These are phyloP conservation scores for Tinamus major DNA, from an alignment of 2,797 vertebrate genomes.

Conservation along the genomic window DNA sequence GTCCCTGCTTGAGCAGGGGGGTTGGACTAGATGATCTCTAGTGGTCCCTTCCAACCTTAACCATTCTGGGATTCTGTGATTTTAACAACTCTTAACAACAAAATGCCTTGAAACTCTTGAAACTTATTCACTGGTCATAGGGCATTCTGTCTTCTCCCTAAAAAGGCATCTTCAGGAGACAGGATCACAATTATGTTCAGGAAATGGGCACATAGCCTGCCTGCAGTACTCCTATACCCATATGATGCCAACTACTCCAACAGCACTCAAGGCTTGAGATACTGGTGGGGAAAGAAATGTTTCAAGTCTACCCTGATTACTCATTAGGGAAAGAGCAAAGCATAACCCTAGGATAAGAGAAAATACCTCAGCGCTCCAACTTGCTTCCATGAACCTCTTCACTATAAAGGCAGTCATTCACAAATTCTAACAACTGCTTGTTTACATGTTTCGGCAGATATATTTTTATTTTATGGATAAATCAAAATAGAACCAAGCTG, in stretches of 20 bases:
- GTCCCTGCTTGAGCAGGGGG: too few relatives aligned
- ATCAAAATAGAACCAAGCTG: not conserved
- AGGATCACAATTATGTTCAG: not conserved
- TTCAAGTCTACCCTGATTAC: not conserved
- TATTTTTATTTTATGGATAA: not conserved
- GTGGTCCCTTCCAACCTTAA: too few relatives aligned
- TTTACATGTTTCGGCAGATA: not conserved
- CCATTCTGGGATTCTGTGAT: too few relatives aligned
- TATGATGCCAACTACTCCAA: not conserved
- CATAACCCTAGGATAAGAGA: not conserved
- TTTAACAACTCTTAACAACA: too few relatives aligned
- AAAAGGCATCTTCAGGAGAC: not conserved
- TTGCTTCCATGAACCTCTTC: not conserved
- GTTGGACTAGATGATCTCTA: too few relatives aligned
- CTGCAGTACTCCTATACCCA: not conserved
- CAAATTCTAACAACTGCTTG: not conserved
- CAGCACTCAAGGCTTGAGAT: too few relatives aligned
- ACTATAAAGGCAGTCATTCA: not conserved
- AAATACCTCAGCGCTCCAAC: not conserved
- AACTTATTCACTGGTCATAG: not conserved
- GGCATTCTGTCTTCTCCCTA: not conserved
- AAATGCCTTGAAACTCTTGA: not conserved
- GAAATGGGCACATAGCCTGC: not conserved
- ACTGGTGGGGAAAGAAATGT: not conserved
- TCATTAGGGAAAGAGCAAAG: not conserved